A percentile compares a stretch with the other conserved stretches of the same genome.
Evolutionary conservation across 2,797 vertebrate genomes (phyloP).

Genomic region (Babyrousa celebensis): DNA sequence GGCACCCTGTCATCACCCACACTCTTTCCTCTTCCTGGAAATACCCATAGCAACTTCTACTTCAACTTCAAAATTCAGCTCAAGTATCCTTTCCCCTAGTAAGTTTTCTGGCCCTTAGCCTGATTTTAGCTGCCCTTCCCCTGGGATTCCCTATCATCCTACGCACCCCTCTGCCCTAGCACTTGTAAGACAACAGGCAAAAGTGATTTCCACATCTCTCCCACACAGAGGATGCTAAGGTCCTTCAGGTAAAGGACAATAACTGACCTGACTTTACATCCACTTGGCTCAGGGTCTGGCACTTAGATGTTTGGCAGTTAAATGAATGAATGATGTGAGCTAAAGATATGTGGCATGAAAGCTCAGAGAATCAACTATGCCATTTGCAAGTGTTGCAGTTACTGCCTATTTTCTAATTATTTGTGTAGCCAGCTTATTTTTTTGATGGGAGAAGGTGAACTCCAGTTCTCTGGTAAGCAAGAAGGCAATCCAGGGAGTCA

Average conservation of each 20-base stretch:
- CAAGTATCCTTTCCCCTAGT: background rate
- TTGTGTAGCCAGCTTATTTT: background rate
- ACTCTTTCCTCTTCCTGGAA: background rate
- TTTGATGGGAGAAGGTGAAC: conserved; percentile 26
- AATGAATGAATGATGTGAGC: conserved; percentile 30
- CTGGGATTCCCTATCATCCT: background rate
- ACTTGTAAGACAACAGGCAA: background rate
- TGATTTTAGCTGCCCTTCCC: background rate
- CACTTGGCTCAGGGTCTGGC: background rate
- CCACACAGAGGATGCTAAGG: background rate
- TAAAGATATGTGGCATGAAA: conserved; percentile 49
- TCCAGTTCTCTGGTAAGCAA: conserved; percentile 35
- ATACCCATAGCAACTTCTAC: background rate
- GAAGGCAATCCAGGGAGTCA: background rate
- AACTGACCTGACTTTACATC: conserved; percentile 9
- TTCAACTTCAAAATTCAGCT: conserved; percentile 34
- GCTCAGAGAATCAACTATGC: background rate
- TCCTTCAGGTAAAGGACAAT: background rate
- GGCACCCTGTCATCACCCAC: background rate
- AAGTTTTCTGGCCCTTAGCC: background rate
- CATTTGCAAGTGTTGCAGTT: conserved; percentile 7
- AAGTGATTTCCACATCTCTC: background rate
- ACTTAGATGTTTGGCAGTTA: background rate
- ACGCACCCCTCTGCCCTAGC: background rate
- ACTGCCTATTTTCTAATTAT: conserved; percentile 36